A percentile compares a stretch with the other conserved stretches of the same genome.
Evolutionary conservation across 1,140 invertebrate species (phyloP).

Genomic region (Sycophila sp.): DNA sequence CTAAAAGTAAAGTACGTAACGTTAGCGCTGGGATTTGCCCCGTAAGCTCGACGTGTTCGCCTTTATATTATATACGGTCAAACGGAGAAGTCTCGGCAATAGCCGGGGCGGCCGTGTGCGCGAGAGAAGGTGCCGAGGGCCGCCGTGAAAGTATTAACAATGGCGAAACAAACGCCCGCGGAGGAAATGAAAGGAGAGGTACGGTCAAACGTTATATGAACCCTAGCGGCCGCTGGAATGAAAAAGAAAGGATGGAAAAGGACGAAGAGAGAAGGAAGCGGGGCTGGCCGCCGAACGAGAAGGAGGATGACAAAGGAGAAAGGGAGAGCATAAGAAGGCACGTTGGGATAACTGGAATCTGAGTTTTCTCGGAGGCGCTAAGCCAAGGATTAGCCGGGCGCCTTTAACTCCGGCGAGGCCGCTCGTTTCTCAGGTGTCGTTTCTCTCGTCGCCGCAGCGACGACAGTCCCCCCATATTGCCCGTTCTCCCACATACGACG

Average conservation of each 20-base stretch:
- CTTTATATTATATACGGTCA: slow-evolving; percentile 8
- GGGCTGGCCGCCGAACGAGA: not conserved
- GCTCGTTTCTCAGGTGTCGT: slow-evolving; percentile 59
- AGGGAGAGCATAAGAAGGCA: too few relatives aligned
- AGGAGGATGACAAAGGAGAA: slow-evolving; percentile 34
- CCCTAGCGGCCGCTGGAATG: not conserved
- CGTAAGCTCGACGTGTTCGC: slow-evolving; percentile 55
- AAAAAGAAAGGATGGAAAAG: not conserved
- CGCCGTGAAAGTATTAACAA: not conserved
- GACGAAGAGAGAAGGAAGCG: not conserved
- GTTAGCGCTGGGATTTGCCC: slow-evolving; percentile 57
- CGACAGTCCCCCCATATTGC: slow-evolving; percentile 52
- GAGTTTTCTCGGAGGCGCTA: slow-evolving; percentile 56
- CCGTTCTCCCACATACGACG: not conserved
- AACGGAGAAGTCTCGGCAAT: not conserved
- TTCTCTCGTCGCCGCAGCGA: slow-evolving; percentile 41
- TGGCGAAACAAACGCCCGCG: not conserved
- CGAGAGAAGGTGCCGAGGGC: not conserved
- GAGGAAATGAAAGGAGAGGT: not conserved
- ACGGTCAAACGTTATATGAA: not conserved
- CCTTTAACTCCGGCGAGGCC: slow-evolving; percentile 56
- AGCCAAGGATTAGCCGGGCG: slow-evolving; percentile 55
- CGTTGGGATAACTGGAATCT: slow-evolving; percentile 57
- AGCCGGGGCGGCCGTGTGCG: not conserved
- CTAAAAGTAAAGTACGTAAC: slow-evolving; percentile 41